Conservation (phyloP, 2,797 vertebrate genomes). For the Strix occidentalis region DNA sequence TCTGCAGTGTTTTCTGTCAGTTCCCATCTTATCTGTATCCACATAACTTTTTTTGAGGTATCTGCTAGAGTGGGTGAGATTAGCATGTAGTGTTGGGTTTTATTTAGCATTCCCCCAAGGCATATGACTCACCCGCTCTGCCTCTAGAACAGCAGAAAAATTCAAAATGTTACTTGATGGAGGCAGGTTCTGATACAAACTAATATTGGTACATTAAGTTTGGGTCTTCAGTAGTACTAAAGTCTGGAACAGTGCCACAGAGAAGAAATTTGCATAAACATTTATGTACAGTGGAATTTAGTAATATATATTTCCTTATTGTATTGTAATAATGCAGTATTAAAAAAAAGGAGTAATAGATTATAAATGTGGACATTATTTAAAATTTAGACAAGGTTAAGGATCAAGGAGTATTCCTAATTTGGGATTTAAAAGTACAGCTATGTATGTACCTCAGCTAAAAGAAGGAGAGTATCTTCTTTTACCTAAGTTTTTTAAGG, state of each 20-base stretch:
- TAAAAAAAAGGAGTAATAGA: not conserved
- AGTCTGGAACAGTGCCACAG: not conserved
- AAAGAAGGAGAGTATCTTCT: not conserved
- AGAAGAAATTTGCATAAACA: not conserved
- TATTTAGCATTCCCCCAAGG: constrained; percentile 36
- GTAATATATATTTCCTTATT: not conserved
- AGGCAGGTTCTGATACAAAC: not conserved
- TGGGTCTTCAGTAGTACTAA: not conserved
- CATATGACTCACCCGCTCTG: not conserved
- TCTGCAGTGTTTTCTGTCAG: constrained; percentile 8
- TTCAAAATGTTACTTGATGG: not conserved
- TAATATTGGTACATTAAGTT: not conserved
- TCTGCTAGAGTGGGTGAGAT: constrained; percentile 26
- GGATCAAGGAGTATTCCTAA: not conserved
- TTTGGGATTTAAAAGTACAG: not conserved
- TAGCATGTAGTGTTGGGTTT: constrained; percentile 7
- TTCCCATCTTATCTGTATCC: not conserved
- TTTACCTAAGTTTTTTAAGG: not conserved
- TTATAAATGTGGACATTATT: not conserved
- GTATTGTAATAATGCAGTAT: not conserved
- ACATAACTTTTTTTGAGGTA: constrained; percentile 6
- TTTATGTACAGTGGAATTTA: not conserved
- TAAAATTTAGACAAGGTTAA: not conserved
- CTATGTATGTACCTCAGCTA: not conserved
- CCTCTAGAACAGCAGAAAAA: not conserved